Base-by-base conservation (phyloP, 2,888 invertebrate species). In the Melanotus villosus region DNA sequence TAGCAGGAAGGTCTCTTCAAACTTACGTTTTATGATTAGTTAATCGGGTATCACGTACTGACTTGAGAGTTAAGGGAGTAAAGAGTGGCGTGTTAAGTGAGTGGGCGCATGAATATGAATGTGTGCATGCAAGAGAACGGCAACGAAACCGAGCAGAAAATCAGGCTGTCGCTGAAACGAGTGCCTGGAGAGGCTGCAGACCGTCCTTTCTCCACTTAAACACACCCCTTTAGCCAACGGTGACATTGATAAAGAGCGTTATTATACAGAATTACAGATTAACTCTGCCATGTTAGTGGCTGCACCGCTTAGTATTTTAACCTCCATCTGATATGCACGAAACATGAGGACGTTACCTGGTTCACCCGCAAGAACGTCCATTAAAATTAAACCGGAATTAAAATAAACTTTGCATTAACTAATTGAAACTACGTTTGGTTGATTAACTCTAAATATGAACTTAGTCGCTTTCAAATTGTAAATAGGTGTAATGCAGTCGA, bases 201-300 rank as follows among this genome's bases (percentile, higher is more conserved):
- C 66, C 74, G 73, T 75, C 76, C 78, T 75, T 76, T 77, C 77
- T 77, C 76, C 80, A 77, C 77, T 77, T 77, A 72, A 79, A 77
- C 78, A 76, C 78, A 78, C 78, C 78, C 77, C 77, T 78, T 77
- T 74, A 73, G 74, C 72, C 74, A 73, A 69, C 76, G 69, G 68
- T 72, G 82, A 80, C 82, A 79, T 78, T 82, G 81, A 82, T 77
- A 80, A 80, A 82, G 79, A 76, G 78, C 75, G 81, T 80, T 82
- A 82, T 82, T 82, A 81, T 82, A 77, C 80, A 76, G 79, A 81
- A 81, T 81, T 82, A 77, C 80, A 77, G 80, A 81, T 82, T 82
- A 82, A 80, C 78, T 77, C 77, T 75, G 76, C 77, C 75, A 78
- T 73, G 78, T 67, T 70, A 70, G 65, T 70, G 70, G 70, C 62